Base-by-base conservation (phyloP, 2,888 invertebrate genomes). In the Tyria jacobaeae region DNA sequence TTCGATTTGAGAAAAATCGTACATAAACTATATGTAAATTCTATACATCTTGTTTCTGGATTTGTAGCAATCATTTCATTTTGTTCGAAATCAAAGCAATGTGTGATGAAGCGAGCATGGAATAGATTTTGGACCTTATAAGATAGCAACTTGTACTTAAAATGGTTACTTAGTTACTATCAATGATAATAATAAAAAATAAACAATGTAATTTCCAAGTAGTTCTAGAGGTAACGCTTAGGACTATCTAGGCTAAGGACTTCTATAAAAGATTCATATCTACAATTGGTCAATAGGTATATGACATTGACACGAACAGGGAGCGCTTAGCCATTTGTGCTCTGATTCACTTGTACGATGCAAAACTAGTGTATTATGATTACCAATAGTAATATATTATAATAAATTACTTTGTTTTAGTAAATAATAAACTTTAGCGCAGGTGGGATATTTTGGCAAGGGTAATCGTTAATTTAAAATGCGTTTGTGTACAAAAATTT, bases 251-350 rank as follows among this genome's bases (percentile, higher is more conserved):
- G 74, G 75, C 62, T 74, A 75, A 76, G 77, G 77, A 69, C 72
- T 66, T 25, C 48, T 41, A 54, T 57, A 31, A 60, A 55, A 65
- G 49, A 68, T 65, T 25, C 56, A 48, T 65, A 67, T 66, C 54
- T 67, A 66, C 58, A 70, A 75, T 75, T 79, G 77, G 67, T 64
- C 64, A 83, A 87, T 85, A 85, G 86, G n/a, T n/a, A 83, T 82
- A 83, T 85, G 89, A 88, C 90, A 90, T 89, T 90, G 89, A 85
- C 83, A 84, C 78, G 73, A 70, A 75, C 73, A 70, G 72, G 73
- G 76, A 75, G 78, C 71, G 57, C 61, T 65, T 66, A 71, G 79
- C 68, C 70, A 78, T 85, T 86, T 86, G 85, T 89, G 89, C 86
- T 86, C 88, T 88, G 85, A 89, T 90, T 89, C 82, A 80, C 83